A percentile compares a stretch with the other conserved stretches of the same genome.
Evolutionary conservation across 2,888 invertebrate species (phyloP).

Genomic region (Drosophila histrio): DNA sequence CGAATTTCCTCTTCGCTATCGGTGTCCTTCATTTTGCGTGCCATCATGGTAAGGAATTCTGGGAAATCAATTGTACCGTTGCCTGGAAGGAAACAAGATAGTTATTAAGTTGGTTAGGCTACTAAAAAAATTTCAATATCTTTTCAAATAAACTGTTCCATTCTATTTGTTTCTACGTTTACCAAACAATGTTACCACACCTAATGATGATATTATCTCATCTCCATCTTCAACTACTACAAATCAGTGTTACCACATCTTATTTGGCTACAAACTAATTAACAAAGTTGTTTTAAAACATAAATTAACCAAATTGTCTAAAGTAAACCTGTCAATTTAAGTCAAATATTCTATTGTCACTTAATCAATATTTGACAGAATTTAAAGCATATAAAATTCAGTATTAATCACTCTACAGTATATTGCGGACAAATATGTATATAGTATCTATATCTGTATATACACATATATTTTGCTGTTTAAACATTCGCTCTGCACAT

Average conservation of each 20-base stretch:
- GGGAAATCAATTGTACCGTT: slow-evolving; percentile 99
- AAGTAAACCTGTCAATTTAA: slow-evolving; percentile 3
- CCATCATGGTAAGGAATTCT: slow-evolving; percentile 99
- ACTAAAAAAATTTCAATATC: too few species aligned
- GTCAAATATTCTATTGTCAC: background rate
- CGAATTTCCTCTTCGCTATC: slow-evolving; percentile 99
- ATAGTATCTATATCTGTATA: too few species aligned
- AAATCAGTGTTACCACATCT: too few species aligned
- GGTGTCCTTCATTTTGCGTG: slow-evolving; percentile 99
- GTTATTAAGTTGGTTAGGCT: too few species aligned
- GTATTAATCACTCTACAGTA: background rate
- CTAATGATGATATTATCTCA: too few species aligned
- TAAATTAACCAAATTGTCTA: background rate
- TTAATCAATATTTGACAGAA: background rate
- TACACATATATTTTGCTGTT: background rate
- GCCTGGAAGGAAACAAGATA: too few species aligned
- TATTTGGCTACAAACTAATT: too few species aligned
- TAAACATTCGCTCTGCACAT: background rate
- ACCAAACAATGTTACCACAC: too few species aligned
- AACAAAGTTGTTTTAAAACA: too few species aligned
- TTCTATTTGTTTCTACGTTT: too few species aligned
- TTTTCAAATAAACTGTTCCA: too few species aligned
- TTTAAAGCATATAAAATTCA: background rate
- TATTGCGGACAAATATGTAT: background rate
- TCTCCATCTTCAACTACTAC: too few species aligned